Evolutionary conservation across 1,140 invertebrate genomes (phyloP), one percentile per base, ranked within the genome.

Genomic region (Mycetomoellerius zeteki): DNA sequence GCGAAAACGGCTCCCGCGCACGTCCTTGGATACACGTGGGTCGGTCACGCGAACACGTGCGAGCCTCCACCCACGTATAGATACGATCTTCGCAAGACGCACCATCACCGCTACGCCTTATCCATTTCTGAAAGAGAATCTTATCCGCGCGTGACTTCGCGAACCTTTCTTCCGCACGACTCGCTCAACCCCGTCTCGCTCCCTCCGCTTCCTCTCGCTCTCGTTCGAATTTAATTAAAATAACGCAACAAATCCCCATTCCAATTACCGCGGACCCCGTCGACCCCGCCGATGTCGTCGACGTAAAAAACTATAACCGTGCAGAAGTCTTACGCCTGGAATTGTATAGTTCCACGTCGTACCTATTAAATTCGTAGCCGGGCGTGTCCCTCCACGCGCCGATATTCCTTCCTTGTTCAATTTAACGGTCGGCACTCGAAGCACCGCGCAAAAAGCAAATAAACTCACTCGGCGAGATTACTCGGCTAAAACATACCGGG

Each of bases 141-240:
- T 84, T 75, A 84, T 84, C 80, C 54, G 69, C 69, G 19, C 69
- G 69, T 60, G 80, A 84, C 37, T 24, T 19, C 54, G 21, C 64
- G 27, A 56, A 56, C 19, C 24, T 50, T 27, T 52, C 21, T 37
- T 62, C 33, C 24, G 56, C 56, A 33, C 54, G 43, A 50, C 3
- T 30, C 71, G 19, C 14, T 24, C 37, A 6, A 14, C n/a, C 54
- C n/a, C 24, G 19, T 19, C 12, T 33, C 72, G n/a, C 64, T 65
- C 64, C 24, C 16, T 60, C 33, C 67, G 37, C 47, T 30, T 2
- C 14, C 58, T 69, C 80, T 50, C 33, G 8, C 60, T 73, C 54
- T 60, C 67, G 67, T 73, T 84, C 78, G 65, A 89, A 90, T 92
- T 92, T 91, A 85, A 91, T 92, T 91, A 88, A 92, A 93, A 90